Conservation (phyloP, 2,113 vertebrate species). For the Herpetotheres cachinnans region DNA sequence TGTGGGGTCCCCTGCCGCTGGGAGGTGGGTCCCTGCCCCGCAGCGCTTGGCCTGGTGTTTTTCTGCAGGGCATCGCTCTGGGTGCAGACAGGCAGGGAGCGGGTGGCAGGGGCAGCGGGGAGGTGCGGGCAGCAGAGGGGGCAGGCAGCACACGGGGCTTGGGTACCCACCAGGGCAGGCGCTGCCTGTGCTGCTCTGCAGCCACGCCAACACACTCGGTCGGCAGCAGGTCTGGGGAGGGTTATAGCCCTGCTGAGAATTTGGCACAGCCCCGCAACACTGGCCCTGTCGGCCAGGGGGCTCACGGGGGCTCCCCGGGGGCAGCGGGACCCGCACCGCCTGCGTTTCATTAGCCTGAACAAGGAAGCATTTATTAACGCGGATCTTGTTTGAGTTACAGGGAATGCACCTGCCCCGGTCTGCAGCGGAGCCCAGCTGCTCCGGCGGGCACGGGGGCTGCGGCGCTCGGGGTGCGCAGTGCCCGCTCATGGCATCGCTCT, state of each 20-base stretch:
- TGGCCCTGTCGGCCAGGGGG: neutral
- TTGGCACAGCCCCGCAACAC: neutral
- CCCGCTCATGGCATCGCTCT: neutral
- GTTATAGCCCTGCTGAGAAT: neutral
- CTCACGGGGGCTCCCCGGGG: neutral
- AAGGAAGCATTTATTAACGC: neutral
- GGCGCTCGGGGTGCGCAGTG: neutral
- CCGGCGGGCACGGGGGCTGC: neutral
- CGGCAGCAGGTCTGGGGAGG: fast-evolving
- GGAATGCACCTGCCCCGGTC: neutral
- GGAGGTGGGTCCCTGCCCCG: neutral
- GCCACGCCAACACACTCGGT: fast-evolving
- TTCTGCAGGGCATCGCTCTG: neutral
- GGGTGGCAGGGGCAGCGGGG: neutral
- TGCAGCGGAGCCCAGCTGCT: neutral
- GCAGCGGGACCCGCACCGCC: neutral
- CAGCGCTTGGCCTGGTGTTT: neutral
- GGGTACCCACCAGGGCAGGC: neutral
- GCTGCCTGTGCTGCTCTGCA: neutral
- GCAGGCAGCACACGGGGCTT: neutral
- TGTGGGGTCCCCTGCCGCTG: neutral
- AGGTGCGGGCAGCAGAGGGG: neutral
- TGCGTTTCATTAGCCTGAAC: neutral
- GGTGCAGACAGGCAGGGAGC: neutral
- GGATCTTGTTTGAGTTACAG: neutral